Evolutionary conservation across 2,888 invertebrate genomes (phyloP).

Genomic region (Hypsopygia costalis): DNA sequence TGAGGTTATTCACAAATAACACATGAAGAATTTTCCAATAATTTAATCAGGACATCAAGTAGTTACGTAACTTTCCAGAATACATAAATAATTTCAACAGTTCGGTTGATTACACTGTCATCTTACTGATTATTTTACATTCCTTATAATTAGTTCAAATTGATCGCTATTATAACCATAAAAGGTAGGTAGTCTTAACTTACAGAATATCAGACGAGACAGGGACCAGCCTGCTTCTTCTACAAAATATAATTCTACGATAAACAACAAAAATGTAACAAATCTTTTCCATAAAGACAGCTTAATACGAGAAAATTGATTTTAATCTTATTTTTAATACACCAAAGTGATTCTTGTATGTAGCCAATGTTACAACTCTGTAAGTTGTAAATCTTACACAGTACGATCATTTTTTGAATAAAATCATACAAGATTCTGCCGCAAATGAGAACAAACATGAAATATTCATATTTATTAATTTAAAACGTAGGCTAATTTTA

Average conservation of each 20-base stretch:
- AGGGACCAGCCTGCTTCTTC: conserved; percentile 69
- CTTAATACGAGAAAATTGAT: neutral
- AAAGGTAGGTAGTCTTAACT: conserved; percentile 28
- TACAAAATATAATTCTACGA: conserved; percentile 29
- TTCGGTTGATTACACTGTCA: conserved; percentile 63
- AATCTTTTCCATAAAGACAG: neutral
- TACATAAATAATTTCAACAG: conserved; percentile 74
- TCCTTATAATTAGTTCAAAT: conserved; percentile 31
- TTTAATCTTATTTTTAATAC: conserved; percentile 2
- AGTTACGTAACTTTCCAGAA: conserved; percentile 71
- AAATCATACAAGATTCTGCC: too few species aligned
- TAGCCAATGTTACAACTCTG: neutral
- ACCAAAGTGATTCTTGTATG: conserved; percentile 3
- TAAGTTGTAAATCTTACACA: too few species aligned
- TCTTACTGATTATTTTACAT: conserved; percentile 39
- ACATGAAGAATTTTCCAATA: conserved; percentile 57
- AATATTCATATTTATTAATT: too few species aligned
- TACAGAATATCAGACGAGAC: conserved; percentile 51
- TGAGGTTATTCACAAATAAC: too few species aligned
- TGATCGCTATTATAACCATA: conserved; percentile 25
- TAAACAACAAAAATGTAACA: conserved; percentile 7
- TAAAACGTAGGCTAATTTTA: too few species aligned
- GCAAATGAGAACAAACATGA: too few species aligned
- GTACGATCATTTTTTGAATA: too few species aligned
- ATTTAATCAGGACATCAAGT: conserved; percentile 78